Conservation (phyloP, 53 echinoderm and acorn worm species). For the Stichopus horrens region DNA sequence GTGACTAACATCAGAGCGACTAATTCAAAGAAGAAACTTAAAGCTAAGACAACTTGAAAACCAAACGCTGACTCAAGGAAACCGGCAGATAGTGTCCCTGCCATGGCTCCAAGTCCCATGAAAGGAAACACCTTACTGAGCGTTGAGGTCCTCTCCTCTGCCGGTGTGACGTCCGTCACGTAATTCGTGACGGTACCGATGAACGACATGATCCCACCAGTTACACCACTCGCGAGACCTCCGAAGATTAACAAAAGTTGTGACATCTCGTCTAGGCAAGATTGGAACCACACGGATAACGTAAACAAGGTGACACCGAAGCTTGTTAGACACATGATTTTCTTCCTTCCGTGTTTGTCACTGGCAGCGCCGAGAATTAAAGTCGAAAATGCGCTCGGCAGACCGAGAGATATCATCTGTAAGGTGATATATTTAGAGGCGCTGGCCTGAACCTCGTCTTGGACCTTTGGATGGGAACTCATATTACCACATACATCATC, state of each 20-base stretch:
- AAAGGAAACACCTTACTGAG: conserved; percentile 77
- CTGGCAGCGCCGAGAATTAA: conserved; percentile 75
- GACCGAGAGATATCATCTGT: conserved; percentile 58
- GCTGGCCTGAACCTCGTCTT: conserved; percentile 60
- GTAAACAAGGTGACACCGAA: conserved; percentile 51
- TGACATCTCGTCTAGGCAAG: conserved; percentile 46
- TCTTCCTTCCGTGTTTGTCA: conserved; percentile 70
- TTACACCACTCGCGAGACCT: conserved; percentile 57
- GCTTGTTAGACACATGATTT: conserved; percentile 67
- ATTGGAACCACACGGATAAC: conserved; percentile 49
- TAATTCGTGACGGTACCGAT: conserved; percentile 74
- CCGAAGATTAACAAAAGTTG: conserved; percentile 46
- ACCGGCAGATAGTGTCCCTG: conserved; percentile 66
- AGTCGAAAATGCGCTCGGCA: conserved; percentile 66
- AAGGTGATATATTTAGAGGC: conserved; percentile 59
- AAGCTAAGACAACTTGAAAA: conserved; percentile 46
- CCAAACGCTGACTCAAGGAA: conserved; percentile 51
- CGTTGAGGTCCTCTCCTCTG: conserved; percentile 60
- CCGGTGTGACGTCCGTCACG: conserved; percentile 75
- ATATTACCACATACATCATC: conserved; percentile 61
- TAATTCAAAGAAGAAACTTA: conserved; percentile 40
- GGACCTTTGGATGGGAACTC: conserved; percentile 60
- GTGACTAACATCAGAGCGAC: conserved; percentile 43
- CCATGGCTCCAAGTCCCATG: conserved; percentile 69
- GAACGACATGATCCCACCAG: conserved; percentile 76